Percentiles rank a stretch among this genome's conserved stretches.
These are phyloP conservation scores for Rhinoderma darwinii DNA, from an alignment of 2,113 vertebrate genomes.

Conservation along the genomic window DNA sequence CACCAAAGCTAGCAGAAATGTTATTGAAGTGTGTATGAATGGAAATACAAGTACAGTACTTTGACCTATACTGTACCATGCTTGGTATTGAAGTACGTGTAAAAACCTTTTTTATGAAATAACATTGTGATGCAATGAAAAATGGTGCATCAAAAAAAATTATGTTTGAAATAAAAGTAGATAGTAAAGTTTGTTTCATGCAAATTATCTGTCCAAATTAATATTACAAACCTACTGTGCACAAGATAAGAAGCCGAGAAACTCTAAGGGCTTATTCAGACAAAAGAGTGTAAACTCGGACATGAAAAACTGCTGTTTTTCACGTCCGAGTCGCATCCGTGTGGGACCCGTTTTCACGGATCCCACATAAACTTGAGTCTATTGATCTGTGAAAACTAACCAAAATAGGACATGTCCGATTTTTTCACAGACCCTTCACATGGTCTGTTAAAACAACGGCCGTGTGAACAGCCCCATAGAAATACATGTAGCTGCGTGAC, in stretches of 20 bases:
- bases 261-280: no score
- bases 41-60: background rate
- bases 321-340: no score
- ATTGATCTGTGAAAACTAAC: no score
- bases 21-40: background rate
- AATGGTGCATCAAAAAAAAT: background rate
- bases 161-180: background rate
- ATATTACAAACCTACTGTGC: conserved; percentile 15
- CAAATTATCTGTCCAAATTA: background rate
- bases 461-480: no score
- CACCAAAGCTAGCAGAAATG: background rate
- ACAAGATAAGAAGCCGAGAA: background rate
- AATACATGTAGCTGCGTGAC: no score
- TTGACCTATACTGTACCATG: background rate
- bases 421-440: no score
- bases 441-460: no score
- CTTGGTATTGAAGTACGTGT: background rate
- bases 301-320: no score
- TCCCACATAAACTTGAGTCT: no score
- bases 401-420: no score
- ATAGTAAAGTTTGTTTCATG: background rate
- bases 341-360: no score
- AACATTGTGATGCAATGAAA: conserved; percentile 2
- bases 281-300: no score
- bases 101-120: background rate